Base-by-base conservation (phyloP, 2,888 invertebrate genomes). In the Beris morrisii region DNA sequence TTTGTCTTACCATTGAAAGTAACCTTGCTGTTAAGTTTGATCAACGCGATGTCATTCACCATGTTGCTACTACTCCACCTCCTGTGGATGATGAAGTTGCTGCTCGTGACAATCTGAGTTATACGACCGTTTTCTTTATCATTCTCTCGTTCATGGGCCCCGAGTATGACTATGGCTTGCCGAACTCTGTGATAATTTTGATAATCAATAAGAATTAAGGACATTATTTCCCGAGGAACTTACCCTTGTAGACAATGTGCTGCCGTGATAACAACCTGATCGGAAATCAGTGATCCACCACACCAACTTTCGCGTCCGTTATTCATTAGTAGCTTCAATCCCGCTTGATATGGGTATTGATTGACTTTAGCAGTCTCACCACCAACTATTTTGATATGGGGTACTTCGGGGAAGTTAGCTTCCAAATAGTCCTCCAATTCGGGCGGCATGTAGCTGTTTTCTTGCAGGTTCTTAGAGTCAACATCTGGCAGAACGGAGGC, bases 281-380 rank as follows among this genome's bases (percentile, higher is more conserved):
- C 78, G 44, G 83, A 83, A 15, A 86, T 80, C 32, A 86, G 73
- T 1, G 83, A 81, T 2, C 85, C 86, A 3, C 85, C 86, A 73
- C 86, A 86, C 52, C 52, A 61, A 32, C 38, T 45, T 11, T n/a
- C 9, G 7, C 38, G 13, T 12, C 38, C 31, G 2, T 9, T 2
- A 7, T 1, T 5, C n/a, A 22, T 7, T n/a, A 52, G 5, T 3
- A 38, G 4, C 5, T 9, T 9, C 9, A 61, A 38, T 15, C 52
- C 61, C 15, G 30, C 61, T n/a, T 44, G 22, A 52, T 50, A 61
- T 2, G 50, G 61, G 32, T 43, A 61, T 50, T 50, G 50, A 38
- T 52, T 38, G 5, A 6, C 32, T 7, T 1, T n/a, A 4, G 61
- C 50, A 6, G 28, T 50, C 22, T 32, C 9, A 22, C 52, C 61